These are phyloP conservation scores for Bos indicus DNA, from an alignment of 2,113 vertebrate species.

Conservation along the genomic window DNA sequence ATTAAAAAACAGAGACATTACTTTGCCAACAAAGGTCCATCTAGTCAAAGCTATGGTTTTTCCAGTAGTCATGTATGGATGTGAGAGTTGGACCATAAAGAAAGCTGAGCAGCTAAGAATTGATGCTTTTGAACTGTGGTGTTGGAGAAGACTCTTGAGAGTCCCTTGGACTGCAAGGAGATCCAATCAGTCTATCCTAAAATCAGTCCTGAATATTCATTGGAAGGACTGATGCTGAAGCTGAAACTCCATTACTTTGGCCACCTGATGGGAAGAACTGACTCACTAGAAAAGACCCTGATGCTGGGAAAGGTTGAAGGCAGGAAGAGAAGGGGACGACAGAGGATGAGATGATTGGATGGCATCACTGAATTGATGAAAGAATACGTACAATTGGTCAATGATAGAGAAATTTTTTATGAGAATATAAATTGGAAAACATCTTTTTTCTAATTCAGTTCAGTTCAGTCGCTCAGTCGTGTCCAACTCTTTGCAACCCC, in stretches of 20 bases:
- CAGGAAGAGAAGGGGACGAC: background rate
- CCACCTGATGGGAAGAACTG: background rate
- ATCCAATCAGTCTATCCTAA: background rate
- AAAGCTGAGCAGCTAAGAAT: background rate
- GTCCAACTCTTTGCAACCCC: no score
- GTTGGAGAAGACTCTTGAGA: background rate
- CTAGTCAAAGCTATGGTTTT: background rate
- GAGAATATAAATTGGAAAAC: no score
- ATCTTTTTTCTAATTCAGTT: no score
- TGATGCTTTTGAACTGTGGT: background rate
- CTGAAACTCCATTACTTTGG: background rate
- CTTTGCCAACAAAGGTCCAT: accelerated
- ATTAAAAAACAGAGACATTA: background rate
- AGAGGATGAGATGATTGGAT: background rate
- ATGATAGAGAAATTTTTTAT: no score
- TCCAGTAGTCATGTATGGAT: background rate
- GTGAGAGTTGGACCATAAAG: background rate
- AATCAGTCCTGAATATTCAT: background rate
- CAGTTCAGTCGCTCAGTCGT: accelerated
- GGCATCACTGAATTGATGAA: background rate
- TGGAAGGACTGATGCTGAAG: background rate
- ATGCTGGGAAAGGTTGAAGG: background rate
- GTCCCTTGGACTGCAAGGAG: background rate
- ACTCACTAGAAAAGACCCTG: background rate
- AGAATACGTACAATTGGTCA: no score